A percentile compares a stretch with the other conserved stretches of the same genome.
Evolutionary conservation across 2,888 invertebrate genomes (phyloP).

Genomic region (Diaprepes abbreviatus): DNA sequence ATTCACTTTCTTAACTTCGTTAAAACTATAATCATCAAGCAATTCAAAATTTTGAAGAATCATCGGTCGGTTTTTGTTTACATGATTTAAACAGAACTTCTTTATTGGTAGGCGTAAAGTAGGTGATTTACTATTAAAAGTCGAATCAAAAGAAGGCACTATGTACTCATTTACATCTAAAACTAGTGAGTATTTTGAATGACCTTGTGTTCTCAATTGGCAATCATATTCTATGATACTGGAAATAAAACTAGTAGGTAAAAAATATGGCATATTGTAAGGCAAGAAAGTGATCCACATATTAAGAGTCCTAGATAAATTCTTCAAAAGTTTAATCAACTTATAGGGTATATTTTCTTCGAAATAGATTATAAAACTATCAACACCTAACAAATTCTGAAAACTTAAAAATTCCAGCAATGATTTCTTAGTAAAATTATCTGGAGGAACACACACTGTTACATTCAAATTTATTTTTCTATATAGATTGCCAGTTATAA

Average conservation of each 20-base stretch:
- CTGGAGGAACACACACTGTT: slow-evolving; percentile 76
- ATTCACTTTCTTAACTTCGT: slow-evolving; percentile 58
- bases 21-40: slow-evolving; percentile 58
- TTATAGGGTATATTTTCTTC: slow-evolving; percentile 70
- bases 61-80: slow-evolving; percentile 59
- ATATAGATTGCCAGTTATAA: slow-evolving; percentile 52
- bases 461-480: slow-evolving; percentile 67
- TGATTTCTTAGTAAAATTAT: slow-evolving; percentile 71
- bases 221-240: slow-evolving; percentile 77
- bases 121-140: slow-evolving; percentile 67
- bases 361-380: slow-evolving; percentile 75
- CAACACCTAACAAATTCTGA: slow-evolving; percentile 77
- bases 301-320: slow-evolving; percentile 63
- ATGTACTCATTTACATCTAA: slow-evolving; percentile 78
- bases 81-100: slow-evolving; percentile 62
- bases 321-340: slow-evolving; percentile 66
- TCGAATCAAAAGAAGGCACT: slow-evolving; percentile 72
- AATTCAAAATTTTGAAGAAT: slow-evolving; percentile 62
- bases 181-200: slow-evolving; percentile 71
- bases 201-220: slow-evolving; percentile 70
- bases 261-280: slow-evolving; percentile 74
- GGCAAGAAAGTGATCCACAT: slow-evolving; percentile 72
- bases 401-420: slow-evolving; percentile 78
- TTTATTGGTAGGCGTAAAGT: slow-evolving; percentile 61
- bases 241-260: slow-evolving; percentile 63